A percentile compares a stretch with the other conserved stretches of the same genome.
Conservation (phyloP, 2,888 invertebrate genomes). For the Catocala sponsa region DNA sequence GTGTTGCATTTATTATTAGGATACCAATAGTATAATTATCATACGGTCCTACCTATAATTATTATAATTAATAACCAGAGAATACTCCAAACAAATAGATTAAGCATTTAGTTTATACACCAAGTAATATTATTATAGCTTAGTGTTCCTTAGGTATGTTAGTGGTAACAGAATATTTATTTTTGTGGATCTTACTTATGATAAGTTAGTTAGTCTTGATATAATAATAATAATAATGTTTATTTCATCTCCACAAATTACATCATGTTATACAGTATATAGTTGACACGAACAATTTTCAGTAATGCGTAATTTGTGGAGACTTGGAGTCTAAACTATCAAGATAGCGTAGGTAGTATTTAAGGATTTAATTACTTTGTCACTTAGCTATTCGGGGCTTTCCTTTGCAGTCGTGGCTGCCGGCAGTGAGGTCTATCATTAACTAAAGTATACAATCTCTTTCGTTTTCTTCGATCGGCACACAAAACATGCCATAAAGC, state of each 20-base stretch:
- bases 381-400: neutral
- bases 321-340: too few relatives aligned
- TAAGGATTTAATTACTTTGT: slow-evolving; percentile 2
- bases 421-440: slow-evolving; percentile 8
- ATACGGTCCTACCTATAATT: too few relatives aligned
- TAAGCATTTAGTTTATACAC: too few relatives aligned
- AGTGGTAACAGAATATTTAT: neutral
- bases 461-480: slow-evolving; percentile 19
- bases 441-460: slow-evolving; percentile 14
- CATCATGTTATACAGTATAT: too few relatives aligned
- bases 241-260: too few relatives aligned
- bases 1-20: too few relatives aligned
- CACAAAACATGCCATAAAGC: slow-evolving; percentile 50
- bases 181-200: slow-evolving; percentile 9
- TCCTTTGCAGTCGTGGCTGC: neutral
- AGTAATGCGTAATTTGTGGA: too few relatives aligned
- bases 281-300: too few relatives aligned
- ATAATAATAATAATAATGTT: too few relatives aligned
- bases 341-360: slow-evolving; percentile 2
- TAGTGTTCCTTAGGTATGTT: neutral
- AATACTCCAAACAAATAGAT: too few relatives aligned
- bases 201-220: neutral
- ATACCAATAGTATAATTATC: too few relatives aligned
- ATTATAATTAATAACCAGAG: too few relatives aligned
- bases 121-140: neutral